These are phyloP conservation scores for Threskiornis aethiopicus DNA, from an alignment of 2,797 vertebrate genomes.

Conservation along the genomic window DNA sequence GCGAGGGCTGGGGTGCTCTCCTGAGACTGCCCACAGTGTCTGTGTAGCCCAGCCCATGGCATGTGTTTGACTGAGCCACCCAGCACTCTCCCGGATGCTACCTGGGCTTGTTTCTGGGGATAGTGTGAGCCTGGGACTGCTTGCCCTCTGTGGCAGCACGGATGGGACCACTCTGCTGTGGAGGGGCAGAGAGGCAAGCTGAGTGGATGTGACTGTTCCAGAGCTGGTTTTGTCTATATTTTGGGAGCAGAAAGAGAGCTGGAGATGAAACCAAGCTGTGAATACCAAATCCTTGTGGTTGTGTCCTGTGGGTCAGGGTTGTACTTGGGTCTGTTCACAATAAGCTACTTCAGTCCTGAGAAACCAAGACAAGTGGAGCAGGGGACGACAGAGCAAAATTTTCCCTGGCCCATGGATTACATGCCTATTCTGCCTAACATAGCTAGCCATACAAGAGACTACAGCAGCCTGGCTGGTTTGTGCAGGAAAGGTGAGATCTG, in stretches of 20 bases:
- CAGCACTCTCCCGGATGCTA: neutral
- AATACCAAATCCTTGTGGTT: neutral
- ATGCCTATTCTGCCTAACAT: neutral
- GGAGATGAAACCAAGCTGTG: neutral
- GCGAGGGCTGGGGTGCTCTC: neutral
- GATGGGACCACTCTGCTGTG: neutral
- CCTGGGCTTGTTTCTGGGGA: neutral
- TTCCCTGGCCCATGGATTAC: neutral
- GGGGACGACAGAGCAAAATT: neutral
- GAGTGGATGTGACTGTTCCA: accelerated
- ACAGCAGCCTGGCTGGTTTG: neutral
- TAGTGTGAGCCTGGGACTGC: neutral
- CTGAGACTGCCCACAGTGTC: accelerated
- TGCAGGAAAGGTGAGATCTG: neutral
- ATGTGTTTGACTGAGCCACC: neutral
- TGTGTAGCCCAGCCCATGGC: accelerated
- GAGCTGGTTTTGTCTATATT: neutral
- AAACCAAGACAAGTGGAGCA: neutral
- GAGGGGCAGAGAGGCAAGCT: neutral
- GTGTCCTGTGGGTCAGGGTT: neutral
- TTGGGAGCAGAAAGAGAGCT: neutral
- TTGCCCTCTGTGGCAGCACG: neutral
- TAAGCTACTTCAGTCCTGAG: neutral
- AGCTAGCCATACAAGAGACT: neutral
- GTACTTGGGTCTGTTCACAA: neutral